These are phyloP conservation scores for Peromyscus maniculatus DNA, from an alignment of 2,113 vertebrate genomes.

Conservation along the genomic window DNA sequence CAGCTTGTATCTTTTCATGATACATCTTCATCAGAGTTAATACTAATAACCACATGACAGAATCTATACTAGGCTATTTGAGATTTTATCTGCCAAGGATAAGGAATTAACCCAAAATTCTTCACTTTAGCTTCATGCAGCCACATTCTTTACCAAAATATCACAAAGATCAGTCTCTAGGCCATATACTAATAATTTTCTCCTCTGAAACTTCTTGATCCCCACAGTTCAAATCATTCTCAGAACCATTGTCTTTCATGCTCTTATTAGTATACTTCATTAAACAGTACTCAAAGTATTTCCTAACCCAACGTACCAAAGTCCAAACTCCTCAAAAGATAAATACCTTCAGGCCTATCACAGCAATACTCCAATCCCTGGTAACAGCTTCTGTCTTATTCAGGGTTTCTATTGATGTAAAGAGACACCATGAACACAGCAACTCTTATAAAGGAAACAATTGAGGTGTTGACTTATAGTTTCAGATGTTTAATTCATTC, in stretches of 20 bases:
- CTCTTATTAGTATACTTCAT: background rate
- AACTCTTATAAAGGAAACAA: background rate
- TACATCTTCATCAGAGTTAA: background rate
- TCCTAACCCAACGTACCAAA: background rate
- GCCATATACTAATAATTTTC: background rate
- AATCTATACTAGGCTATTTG: background rate
- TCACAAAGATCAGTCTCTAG: background rate
- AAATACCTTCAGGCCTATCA: background rate
- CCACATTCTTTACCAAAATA: background rate
- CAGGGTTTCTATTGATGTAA: background rate
- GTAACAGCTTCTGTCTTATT: background rate
- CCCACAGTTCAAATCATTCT: background rate
- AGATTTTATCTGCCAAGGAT: background rate
- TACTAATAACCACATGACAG: background rate
- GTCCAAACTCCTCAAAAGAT: background rate
- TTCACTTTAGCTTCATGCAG: background rate
- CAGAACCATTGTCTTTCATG: background rate
- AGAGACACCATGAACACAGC: background rate
- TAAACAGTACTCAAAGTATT: background rate
- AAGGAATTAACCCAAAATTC: background rate
- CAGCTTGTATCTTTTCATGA: background rate
- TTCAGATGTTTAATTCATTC: background rate
- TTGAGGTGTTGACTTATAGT: background rate
- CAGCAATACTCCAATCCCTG: background rate
- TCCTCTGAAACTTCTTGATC: background rate